These are phyloP conservation scores for Cryptoleucopteryx plumbea DNA, from an alignment of 2,113 vertebrate genomes.

Conservation along the genomic window DNA sequence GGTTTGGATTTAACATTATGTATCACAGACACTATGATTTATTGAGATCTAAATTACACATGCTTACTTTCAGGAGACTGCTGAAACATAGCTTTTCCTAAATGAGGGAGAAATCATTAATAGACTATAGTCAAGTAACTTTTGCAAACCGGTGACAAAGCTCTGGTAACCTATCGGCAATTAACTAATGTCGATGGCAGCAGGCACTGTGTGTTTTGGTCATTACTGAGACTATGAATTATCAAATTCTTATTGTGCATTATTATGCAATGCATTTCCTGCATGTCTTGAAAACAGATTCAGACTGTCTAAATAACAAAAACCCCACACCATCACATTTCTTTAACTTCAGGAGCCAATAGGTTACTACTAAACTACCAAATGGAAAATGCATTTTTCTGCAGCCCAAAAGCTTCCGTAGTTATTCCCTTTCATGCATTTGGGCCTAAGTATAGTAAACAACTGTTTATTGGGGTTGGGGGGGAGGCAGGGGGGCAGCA, in stretches of 20 bases:
- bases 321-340: rapidly evolving
- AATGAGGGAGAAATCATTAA: background rate
- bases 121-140: background rate
- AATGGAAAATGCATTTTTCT: background rate
- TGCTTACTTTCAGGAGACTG: background rate
- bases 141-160: background rate
- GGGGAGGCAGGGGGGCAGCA: background rate
- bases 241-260: background rate
- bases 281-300: background rate
- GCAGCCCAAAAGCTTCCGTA: background rate
- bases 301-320: background rate
- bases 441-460: background rate
- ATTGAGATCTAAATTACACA: background rate
- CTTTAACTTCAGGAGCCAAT: background rate
- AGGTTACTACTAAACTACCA: background rate
- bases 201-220: background rate
- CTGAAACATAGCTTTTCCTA: background rate
- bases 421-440: background rate
- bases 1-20: background rate
- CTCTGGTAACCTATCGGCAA: background rate
- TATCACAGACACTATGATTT: background rate
- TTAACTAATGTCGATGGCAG: background rate
- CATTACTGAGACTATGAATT: background rate
- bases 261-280: background rate
- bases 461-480: rapidly evolving